A percentile compares a stretch with the other conserved stretches of the same genome.
Conservation (phyloP, 53 echinoderm and acorn worm genomes). For the Pentamera pediparva region DNA sequence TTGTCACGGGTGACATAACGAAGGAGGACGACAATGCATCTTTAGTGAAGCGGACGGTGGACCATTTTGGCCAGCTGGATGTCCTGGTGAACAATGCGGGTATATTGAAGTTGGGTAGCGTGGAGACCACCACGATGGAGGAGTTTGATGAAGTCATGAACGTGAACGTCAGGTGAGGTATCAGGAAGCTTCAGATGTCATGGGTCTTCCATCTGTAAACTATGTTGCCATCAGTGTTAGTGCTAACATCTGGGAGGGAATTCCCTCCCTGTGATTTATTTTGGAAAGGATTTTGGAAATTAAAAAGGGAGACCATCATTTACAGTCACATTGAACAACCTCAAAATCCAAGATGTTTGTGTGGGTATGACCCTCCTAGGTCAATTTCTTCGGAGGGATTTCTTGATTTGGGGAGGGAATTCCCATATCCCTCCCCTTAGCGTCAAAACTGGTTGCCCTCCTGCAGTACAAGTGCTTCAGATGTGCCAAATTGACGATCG, state of each 20-base stretch:
- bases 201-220: background rate
- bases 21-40: slow-evolving; percentile 52
- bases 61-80: slow-evolving; percentile 80
- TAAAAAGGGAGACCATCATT: too few relatives aligned
- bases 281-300: too few relatives aligned
- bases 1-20: slow-evolving; percentile 59
- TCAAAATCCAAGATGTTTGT: too few relatives aligned
- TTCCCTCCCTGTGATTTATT: background rate
- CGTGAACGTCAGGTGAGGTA: slow-evolving; percentile 73
- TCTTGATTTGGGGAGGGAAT: too few relatives aligned
- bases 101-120: slow-evolving; percentile 59
- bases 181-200: background rate
- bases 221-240: too few relatives aligned
- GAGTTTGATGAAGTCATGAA: slow-evolving; percentile 81
- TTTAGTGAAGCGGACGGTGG: slow-evolving; percentile 59
- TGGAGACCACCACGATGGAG: slow-evolving; percentile 70
- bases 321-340: too few relatives aligned
- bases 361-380: too few relatives aligned
- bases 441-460: too few relatives aligned
- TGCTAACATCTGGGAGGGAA: background rate
- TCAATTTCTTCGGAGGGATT: too few relatives aligned
- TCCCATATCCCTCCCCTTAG: too few relatives aligned
- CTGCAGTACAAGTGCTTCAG: too few relatives aligned
- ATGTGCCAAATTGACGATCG: too few relatives aligned
- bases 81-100: slow-evolving; percentile 95